phyloP scores from a whole-genome alignment of 1,140 invertebrate species.

The Doryteuthis pealeii region DNA sequence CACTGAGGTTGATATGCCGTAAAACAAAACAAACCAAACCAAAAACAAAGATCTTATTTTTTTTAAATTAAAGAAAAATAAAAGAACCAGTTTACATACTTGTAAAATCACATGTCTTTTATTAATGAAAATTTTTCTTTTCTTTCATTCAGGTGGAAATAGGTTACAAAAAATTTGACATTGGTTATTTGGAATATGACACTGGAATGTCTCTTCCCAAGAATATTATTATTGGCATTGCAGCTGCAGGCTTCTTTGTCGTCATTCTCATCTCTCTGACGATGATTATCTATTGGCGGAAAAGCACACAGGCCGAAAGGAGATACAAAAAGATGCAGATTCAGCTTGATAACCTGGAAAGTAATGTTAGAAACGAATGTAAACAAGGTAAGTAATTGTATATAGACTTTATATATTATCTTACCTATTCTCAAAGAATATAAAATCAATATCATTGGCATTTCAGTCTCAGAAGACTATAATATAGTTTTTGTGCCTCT shows the following conservation, averaged over 20 bases:
- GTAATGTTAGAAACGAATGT: slow-evolving; percentile 95
- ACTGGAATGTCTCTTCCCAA: slow-evolving; percentile 71
- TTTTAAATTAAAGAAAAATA: too few species aligned
- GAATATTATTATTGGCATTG: slow-evolving; percentile 53
- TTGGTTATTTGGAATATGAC: slow-evolving; percentile 85
- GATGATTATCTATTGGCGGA: slow-evolving; percentile 81
- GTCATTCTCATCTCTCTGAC: slow-evolving; percentile 82
- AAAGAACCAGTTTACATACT: too few species aligned
- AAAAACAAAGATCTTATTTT: too few species aligned
- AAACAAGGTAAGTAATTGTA: slow-evolving; percentile 83
- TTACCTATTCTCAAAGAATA: too few species aligned
- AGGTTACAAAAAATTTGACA: slow-evolving; percentile 83
- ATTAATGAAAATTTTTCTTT: not conserved
- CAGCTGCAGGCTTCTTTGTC: slow-evolving; percentile 73
- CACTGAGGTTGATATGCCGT: too few species aligned
- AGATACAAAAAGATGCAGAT: slow-evolving; percentile 98
- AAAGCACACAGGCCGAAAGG: slow-evolving; percentile 91
- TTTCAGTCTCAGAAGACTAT: too few species aligned
- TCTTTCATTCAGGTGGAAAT: slow-evolving; percentile 66
- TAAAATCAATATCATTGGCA: too few species aligned
- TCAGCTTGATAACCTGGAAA: slow-evolving; percentile 98
- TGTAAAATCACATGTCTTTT: too few species aligned
- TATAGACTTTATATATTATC: too few species aligned
- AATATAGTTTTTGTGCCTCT: too few species aligned
- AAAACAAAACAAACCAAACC: too few species aligned